Base-by-base conservation (phyloP, 2,888 invertebrate genomes). In the Nomada fucata region DNA sequence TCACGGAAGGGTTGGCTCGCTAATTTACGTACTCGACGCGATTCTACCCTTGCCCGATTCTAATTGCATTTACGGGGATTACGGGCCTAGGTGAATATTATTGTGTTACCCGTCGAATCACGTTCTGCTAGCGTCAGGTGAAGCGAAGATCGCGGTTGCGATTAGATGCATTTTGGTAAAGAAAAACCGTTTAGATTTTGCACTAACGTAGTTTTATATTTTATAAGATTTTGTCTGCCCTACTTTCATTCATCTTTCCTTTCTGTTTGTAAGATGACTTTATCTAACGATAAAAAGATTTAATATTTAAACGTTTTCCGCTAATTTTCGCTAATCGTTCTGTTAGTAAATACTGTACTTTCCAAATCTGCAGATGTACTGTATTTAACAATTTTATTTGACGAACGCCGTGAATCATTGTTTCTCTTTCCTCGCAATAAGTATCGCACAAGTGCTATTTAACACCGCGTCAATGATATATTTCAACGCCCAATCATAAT, bases 21-120 rank as follows among this genome's bases (percentile, higher is more conserved):
- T 82, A 75, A 83, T 82, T 82, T 82, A 79, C 74, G 42, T 67
- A 61, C 70, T 74, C 63, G 23, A 52, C 55, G 18, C 20, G n/a
- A 18, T 57, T 57, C 42, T 26, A 60, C 79, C 59, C 60, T 23
- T 23, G 26, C 26, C 15, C 10, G 26, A 70, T 79, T 42, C 65
- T 79, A 79, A 79, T 71, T 61, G 42, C 53, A 44, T 60, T 67
- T 47, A 2, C 64, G 20, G n/a, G 36, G 44, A 55, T 70, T 53
- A 47, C 65, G 36, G 42, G 29, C 36, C n/a, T 7, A 1, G 7
- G 23, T n/a, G 42, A 42, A 52, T 52, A 42, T 44, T n/a, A 42
- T 53, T 47, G 36, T 10, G 11, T 20, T 15, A 36, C 7, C 26
- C 10, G 23, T 7, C 42, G 23, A 11, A 29, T 29, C 18, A 15